Base-by-base conservation (phyloP, 2,113 vertebrate genomes). In the Anhinga rufa region DNA sequence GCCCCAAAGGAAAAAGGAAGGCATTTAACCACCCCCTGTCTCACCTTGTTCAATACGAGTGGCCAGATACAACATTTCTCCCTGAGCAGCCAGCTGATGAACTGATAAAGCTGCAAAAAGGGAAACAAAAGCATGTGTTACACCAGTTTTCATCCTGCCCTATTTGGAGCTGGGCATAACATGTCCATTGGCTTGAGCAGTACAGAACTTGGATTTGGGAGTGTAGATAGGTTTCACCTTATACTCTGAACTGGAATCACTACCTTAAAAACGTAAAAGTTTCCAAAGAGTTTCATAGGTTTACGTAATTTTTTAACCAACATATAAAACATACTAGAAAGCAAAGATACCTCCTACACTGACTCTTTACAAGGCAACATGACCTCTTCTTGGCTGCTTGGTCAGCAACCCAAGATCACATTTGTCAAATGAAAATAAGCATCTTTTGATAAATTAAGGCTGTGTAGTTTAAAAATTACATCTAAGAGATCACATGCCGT, bases 31-130 rank as follows among this genome's bases (percentile, higher is more conserved):
- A 75, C 16, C 26, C 14, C 64, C 28, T 89, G 55, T 55, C 95
- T 94, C 94, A 99, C 99, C 99, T 99, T 99, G 99, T 97, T 99
- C 99, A 88, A 99, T 99, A 85, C 99, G 99, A 20, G 99, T 99
- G 42, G 99, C 99, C 92, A 99, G 98, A 96, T 99, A 99, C 3
- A 99, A 98, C 99, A 99, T 99, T 97, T 99, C 99, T 65, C 99
- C 99, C 92, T 99, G 99, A 40, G 99, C 99, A 94, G 99, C 99
- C 92, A 99, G 96, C 96, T 99, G 99, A 97, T 99, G 99, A 92
- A 99, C 98, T 42, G 99, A 99, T 79, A 99, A 92, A 92, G 99
- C 99, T 99, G 97, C 81, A 96, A 96, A 51, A 92, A 94, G 14
- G 89, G 28, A 86, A 95, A 22, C 10, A 91, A 91, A 92, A 77